Percentiles rank a stretch among this genome's conserved stretches.
Evolutionary conservation across 1,140 invertebrate genomes (phyloP).

Genomic region (Rhyacophila brunnea): DNA sequence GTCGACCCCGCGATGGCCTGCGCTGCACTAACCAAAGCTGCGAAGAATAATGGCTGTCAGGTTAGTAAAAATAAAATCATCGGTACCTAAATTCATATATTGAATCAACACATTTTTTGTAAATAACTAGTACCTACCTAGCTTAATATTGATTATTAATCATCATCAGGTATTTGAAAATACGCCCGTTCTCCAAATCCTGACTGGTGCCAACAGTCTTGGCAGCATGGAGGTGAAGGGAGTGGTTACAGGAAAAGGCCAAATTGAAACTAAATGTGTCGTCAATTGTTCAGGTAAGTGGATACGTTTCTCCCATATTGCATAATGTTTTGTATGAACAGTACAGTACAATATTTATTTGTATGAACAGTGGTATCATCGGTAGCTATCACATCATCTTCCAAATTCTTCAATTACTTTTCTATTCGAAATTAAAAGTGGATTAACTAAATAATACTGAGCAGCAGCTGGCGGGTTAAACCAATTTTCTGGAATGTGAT

Average conservation of each 20-base stretch:
- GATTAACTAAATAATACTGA: no score
- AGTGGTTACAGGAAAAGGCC: constrained; percentile 70
- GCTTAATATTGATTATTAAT: no score
- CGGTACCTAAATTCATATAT: neutral
- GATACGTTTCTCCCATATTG: neutral
- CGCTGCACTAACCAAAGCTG: constrained; percentile 68
- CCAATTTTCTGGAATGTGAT: no score
- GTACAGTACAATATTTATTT: no score
- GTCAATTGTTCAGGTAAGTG: constrained; percentile 69
- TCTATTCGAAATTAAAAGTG: no score
- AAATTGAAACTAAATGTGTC: constrained; percentile 71
- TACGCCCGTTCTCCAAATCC: constrained; percentile 68
- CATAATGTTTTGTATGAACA: no score
- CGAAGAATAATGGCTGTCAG: constrained; percentile 68
- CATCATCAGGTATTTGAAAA: constrained; percentile 76
- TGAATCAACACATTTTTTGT: neutral
- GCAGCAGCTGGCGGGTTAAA: no score
- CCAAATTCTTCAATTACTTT: neutral
- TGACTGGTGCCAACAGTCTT: constrained; percentile 62
- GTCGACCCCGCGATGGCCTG: constrained; percentile 81
- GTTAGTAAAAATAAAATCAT: constrained; percentile 53
- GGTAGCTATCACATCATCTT: no score
- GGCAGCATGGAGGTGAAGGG: constrained; percentile 69
- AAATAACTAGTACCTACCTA: no score
- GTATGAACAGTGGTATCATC: no score